These are phyloP conservation scores for Lycodopsis pacificus DNA, from an alignment of 2,797 vertebrate genomes.

Conservation along the genomic window DNA sequence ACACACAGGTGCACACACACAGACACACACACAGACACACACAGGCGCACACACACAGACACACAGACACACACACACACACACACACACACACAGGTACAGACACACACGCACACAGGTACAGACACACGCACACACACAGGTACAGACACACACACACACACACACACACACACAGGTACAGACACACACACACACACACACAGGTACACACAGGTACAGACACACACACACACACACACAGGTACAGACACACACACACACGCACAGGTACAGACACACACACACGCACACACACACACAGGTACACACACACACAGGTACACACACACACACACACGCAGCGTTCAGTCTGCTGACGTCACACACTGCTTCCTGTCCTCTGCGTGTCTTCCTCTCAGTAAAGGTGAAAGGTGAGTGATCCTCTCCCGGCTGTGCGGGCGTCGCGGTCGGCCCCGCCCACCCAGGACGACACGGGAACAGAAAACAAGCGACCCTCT, in stretches of 20 bases:
- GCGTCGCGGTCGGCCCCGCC: constrained; percentile 9
- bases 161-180: not conserved
- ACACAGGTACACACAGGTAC: not conserved
- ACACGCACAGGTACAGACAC: not conserved
- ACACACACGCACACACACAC: constrained; percentile 63
- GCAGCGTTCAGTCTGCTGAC: not conserved
- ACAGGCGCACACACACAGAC: no score
- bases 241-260: constrained; percentile 67
- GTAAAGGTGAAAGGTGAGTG: constrained; percentile 81
- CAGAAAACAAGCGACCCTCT: constrained; percentile 42
- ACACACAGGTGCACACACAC: constrained; percentile 62
- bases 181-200: constrained; percentile 58
- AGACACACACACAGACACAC: not conserved
- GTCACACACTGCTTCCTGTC: not conserved
- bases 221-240: constrained; percentile 45
- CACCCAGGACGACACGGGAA: constrained; percentile 30
- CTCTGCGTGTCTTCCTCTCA: constrained; percentile 51
- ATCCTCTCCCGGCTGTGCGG: constrained; percentile 19
- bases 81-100: constrained; percentile 21
- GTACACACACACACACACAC: not conserved
- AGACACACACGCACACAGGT: not conserved
- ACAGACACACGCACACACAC: no score
- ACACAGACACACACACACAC: no score
- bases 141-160: constrained; percentile 40
- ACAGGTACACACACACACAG: constrained; percentile 47